Evolutionary conservation across 2,888 invertebrate species (phyloP).

Genomic region (Sinotaia quadrata): DNA sequence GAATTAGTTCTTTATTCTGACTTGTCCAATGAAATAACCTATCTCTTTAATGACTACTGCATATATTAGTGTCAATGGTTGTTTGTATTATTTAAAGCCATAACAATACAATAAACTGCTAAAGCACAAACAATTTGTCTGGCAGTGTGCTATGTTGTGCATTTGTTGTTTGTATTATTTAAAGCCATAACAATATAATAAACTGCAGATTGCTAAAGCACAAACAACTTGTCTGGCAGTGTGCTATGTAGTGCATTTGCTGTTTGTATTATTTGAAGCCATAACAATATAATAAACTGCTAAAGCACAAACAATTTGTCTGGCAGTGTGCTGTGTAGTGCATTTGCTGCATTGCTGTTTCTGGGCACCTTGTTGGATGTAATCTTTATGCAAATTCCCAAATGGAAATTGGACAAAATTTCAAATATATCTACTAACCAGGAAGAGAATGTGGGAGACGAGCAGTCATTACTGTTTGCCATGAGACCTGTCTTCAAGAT

Average conservation of each 20-base stretch:
- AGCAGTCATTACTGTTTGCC: no score
- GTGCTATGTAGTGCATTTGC: background rate
- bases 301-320: background rate
- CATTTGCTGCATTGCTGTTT: constrained; percentile 9
- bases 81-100: background rate
- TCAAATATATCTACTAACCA: no score
- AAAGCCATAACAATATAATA: background rate
- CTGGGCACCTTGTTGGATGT: constrained; percentile 12
- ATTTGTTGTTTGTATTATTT: background rate
- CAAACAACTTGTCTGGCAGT: background rate
- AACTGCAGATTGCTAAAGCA: background rate
- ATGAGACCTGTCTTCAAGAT: no score
- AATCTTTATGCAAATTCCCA: background rate
- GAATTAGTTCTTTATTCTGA: no score
- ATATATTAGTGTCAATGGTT: background rate
- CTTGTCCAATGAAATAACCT: no score
- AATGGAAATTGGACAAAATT: background rate
- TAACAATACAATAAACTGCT: background rate
- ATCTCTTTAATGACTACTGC: no score
- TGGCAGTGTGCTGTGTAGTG: background rate
- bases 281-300: background rate
- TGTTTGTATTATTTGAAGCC: background rate
- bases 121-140: background rate
- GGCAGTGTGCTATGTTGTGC: background rate
- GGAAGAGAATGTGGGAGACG: no score